These are phyloP conservation scores for Sternarchorhynchus goeldii DNA, from an alignment of 2,797 vertebrate genomes.

Conservation along the genomic window DNA sequence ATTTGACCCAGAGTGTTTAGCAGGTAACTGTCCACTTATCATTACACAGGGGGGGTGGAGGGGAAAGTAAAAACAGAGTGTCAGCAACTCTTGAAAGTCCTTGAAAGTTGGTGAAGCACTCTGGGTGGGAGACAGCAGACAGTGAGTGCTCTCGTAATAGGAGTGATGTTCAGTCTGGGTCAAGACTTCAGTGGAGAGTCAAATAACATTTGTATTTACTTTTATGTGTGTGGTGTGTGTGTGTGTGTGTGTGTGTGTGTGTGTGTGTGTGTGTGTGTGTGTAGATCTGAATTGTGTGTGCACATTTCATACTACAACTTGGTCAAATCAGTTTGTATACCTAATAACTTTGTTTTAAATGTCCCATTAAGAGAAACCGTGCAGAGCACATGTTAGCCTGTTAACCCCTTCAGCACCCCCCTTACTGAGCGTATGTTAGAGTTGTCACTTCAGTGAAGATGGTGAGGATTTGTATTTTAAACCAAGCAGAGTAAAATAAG, in stretches of 20 bases:
- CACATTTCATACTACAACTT: slow-evolving; percentile 47
- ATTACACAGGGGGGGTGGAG: slow-evolving; percentile 49
- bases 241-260: slow-evolving; percentile 14
- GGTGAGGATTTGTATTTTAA: slow-evolving; percentile 1
- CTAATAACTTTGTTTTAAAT: slow-evolving; percentile 53
- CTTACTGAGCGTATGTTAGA: slow-evolving; percentile 3
- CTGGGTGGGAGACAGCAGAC: slow-evolving; percentile 59
- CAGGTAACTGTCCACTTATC: slow-evolving; percentile 60
- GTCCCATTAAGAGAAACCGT: slow-evolving; percentile 43
- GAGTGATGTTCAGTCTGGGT: slow-evolving; percentile 55
- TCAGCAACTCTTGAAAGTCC: slow-evolving; percentile 61
- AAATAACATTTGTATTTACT: slow-evolving; percentile 57
- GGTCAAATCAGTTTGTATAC: slow-evolving; percentile 42
- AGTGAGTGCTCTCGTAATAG: slow-evolving; percentile 56
- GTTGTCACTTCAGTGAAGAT: slow-evolving; percentile 5
- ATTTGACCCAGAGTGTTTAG: slow-evolving; percentile 51
- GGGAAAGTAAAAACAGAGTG: slow-evolving; percentile 56
- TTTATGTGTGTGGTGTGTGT: slow-evolving; percentile 31
- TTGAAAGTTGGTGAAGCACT: slow-evolving; percentile 65
- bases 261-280: slow-evolving; percentile 19
- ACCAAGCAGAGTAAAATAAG: not conserved
- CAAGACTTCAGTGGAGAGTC: slow-evolving; percentile 56
- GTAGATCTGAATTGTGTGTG: slow-evolving; percentile 17
- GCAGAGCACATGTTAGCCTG: slow-evolving; percentile 43
- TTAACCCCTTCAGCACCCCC: slow-evolving; percentile 38